Base-by-base conservation (phyloP, 1,140 invertebrate genomes). In the Lamellibrachia luymesi region DNA sequence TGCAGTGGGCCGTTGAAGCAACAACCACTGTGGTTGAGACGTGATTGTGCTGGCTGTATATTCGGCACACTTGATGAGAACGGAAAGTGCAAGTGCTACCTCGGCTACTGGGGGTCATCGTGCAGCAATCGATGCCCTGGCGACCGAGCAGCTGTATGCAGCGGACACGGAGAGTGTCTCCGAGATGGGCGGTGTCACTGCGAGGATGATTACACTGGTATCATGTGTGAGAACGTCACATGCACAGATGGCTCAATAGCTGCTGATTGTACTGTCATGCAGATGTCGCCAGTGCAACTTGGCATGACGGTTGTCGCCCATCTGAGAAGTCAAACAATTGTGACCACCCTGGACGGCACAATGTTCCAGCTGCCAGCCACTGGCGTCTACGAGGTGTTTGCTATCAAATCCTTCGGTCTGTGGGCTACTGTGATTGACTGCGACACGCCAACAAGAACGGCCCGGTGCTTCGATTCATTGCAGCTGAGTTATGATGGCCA, bases 101-200 rank as follows among this genome's bases (percentile, higher is more conserved):
- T 51, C 90, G 94, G 94, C 4, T 95, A 93, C 92, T 94, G 93
- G 91, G 94, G 94, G n/a, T 25, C 51, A 13, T 52, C 92, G 4
- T 95, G 94, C 92, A 89, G 94, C 49, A 92, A 93, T 22, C 50
- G 56, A 0, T 95, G 94, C 93, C 94, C 94, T 13, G 94, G 94
- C 25, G 94, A 94, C 22, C 50, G 51, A 49, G 64, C 25, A n/a
- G 92, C 91, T 52, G 94, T 94, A 2, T 95, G 94, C 93, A 94
- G 90, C 89, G 89, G 92, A 25, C 94, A 94, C 52, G 94, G 94
- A 92, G 90, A 49, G 0, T 95, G 94, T 92, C 92, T 80, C 7
- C 93, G 64, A 4, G 93, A 93, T 92, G 94, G 94, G 17, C 25
- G 56, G 1, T 95, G 94, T 92, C 92, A 93, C 51, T 95, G 94